These are phyloP conservation scores for Conus ventricosus DNA, from an alignment of 1,140 invertebrate species.

Conservation along the genomic window DNA sequence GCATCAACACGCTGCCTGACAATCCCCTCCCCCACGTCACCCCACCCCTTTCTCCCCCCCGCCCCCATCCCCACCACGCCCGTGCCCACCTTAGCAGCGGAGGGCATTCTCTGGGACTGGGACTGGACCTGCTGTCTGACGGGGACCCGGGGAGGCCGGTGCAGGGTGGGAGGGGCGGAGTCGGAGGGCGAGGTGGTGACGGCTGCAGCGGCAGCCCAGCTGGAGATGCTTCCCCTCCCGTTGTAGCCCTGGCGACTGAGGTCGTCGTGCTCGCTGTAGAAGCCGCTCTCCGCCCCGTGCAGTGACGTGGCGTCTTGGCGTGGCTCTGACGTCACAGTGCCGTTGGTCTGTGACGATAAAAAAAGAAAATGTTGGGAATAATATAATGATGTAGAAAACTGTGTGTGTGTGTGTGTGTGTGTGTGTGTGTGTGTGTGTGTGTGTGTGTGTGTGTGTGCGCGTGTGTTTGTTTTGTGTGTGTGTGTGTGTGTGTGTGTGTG, in stretches of 20 bases:
- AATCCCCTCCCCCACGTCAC: too few species aligned
- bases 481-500: too few species aligned
- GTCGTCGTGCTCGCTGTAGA: conserved; percentile 34
- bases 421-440: background rate
- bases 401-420: too few species aligned
- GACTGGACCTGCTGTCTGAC: background rate
- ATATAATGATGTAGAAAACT: background rate
- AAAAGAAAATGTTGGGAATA: background rate
- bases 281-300: conserved; percentile 26
- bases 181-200: background rate
- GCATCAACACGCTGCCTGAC: too few species aligned
- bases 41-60: background rate
- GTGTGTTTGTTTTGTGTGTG: too few species aligned
- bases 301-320: conserved; percentile 20
- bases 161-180: background rate
- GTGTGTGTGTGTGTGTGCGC: background rate
- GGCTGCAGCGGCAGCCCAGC: background rate
- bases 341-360: background rate
- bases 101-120: conserved; percentile 14
- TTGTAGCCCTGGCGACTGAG: conserved; percentile 15
- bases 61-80: background rate
- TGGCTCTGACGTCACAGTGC: conserved; percentile 7
- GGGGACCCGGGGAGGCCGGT: conserved; percentile 1
- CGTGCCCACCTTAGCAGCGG: background rate
- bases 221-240: conserved; percentile 23